phyloP scores from a whole-genome alignment of 1,140 invertebrate genomes.

The Acromyrmex charruanus region DNA sequence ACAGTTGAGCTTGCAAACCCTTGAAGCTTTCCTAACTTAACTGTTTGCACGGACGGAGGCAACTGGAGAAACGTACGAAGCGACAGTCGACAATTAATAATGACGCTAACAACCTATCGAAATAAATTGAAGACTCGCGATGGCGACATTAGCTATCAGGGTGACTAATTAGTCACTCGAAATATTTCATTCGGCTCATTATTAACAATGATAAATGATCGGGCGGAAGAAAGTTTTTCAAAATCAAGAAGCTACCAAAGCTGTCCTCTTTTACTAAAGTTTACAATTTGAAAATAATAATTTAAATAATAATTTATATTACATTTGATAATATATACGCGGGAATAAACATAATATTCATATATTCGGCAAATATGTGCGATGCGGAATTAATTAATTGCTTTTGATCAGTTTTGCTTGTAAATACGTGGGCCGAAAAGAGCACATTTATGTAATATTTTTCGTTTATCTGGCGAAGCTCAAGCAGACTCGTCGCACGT shows the following conservation, averaged over 20 bases:
- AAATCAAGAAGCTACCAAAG: conserved; percentile 5
- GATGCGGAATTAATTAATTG: conserved; percentile 7
- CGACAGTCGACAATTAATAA: conserved; percentile 61
- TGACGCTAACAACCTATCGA: conserved; percentile 57
- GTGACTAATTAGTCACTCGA: conserved; percentile 44
- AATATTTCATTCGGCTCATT: conserved; percentile 39
- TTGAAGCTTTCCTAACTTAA: conserved; percentile 57
- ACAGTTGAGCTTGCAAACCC: conserved; percentile 53
- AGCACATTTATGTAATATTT: conserved; percentile 11
- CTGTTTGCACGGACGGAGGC: conserved; percentile 51
- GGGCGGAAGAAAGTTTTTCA: not conserved
- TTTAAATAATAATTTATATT: conserved; percentile 19
- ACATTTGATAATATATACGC: not conserved
- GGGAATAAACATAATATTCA: not conserved
- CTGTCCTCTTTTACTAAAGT: not conserved
- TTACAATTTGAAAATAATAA: not conserved
- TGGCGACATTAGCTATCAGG: conserved; percentile 57
- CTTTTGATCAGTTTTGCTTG: not conserved
- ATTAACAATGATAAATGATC: conserved; percentile 45
- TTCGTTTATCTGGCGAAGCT: not conserved
- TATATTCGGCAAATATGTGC: not conserved
- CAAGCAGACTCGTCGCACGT: not conserved
- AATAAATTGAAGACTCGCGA: conserved; percentile 57
- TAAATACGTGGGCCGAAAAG: not conserved
- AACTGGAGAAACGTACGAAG: conserved; percentile 52